A percentile compares a stretch with the other conserved stretches of the same genome.
phyloP scores from a whole-genome alignment of 2,888 invertebrate genomes.

The Pseudoips prasinana region DNA sequence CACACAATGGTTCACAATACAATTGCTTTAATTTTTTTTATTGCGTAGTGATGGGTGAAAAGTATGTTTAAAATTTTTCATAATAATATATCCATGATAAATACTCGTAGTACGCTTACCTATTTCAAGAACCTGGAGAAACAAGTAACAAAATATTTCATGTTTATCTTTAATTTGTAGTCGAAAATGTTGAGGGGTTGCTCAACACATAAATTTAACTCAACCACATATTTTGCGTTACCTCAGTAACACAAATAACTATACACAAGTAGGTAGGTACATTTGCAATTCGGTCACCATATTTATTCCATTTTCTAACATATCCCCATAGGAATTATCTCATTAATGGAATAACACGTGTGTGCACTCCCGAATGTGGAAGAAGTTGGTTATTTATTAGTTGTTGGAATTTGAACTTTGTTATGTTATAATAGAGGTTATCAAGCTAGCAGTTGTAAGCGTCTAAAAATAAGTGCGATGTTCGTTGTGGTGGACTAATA shows the following conservation, averaged over 20 bases:
- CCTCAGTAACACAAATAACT: constrained; percentile 36
- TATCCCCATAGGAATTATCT: constrained; percentile 53
- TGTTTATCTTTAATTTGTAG: constrained; percentile 6
- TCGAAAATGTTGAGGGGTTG: constrained; percentile 5
- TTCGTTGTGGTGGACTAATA: constrained; percentile 33
- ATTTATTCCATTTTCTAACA: constrained; percentile 50
- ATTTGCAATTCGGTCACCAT: constrained; percentile 47
- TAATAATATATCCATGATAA: too few species aligned
- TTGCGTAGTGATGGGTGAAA: too few species aligned
- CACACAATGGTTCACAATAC: too few species aligned
- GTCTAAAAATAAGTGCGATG: constrained; percentile 11
- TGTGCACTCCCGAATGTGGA: constrained; percentile 27
- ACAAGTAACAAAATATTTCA: too few species aligned
- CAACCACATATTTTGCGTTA: constrained; percentile 16
- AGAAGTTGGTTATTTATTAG: constrained; percentile 5
- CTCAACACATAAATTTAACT: constrained; percentile 6
- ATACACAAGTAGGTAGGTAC: constrained; percentile 6
- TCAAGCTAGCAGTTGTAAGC: not conserved
- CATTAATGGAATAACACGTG: constrained; percentile 54
- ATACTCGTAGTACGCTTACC: too few species aligned
- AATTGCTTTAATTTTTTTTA: too few species aligned
- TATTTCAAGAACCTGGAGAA: too few species aligned
- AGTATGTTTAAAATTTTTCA: too few species aligned
- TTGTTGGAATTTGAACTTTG: constrained; percentile 19
- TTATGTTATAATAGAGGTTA: constrained; percentile 12